A percentile compares a stretch with the other conserved stretches of the same genome.
Evolutionary conservation across 2,888 invertebrate genomes (phyloP).

Genomic region (Drosophila barbarae): DNA sequence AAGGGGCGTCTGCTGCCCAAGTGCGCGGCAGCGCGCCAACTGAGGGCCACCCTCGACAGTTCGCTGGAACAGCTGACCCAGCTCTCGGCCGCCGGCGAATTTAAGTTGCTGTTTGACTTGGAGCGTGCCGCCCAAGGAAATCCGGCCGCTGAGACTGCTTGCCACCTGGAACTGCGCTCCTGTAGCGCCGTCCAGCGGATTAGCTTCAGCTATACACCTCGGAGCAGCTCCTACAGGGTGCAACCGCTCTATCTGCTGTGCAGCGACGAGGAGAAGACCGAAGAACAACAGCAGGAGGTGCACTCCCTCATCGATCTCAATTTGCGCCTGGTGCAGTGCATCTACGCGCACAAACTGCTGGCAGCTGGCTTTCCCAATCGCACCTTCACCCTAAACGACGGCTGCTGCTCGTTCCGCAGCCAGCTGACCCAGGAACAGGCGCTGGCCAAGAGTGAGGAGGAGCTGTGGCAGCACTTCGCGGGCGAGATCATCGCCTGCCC

Average conservation of each 20-base stretch:
- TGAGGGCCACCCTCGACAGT: slow-evolving; percentile 50
- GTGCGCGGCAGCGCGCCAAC: slow-evolving; percentile 57
- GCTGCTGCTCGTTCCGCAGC: slow-evolving; percentile 88
- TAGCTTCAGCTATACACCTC: slow-evolving; percentile 50
- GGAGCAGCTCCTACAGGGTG: slow-evolving; percentile 58
- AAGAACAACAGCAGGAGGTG: slow-evolving; percentile 79
- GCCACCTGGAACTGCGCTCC: slow-evolving; percentile 48
- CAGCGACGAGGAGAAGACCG: slow-evolving; percentile 81
- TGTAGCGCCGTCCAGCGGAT: slow-evolving; percentile 56
- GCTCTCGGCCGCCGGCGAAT: slow-evolving; percentile 65
- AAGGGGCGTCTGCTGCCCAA: slow-evolving; percentile 71
- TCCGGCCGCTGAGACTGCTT: slow-evolving; percentile 13
- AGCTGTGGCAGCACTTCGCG: slow-evolving; percentile 91
- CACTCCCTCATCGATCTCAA: slow-evolving; percentile 86
- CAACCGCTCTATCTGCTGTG: slow-evolving; percentile 91
- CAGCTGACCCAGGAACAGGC: slow-evolving; percentile 86
- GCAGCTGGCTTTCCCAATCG: slow-evolving; percentile 86
- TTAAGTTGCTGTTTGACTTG: slow-evolving; percentile 75
- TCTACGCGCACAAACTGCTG: slow-evolving; percentile 92
- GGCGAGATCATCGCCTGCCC: slow-evolving; percentile 89
- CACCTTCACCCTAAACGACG: slow-evolving; percentile 89
- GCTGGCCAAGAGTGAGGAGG: slow-evolving; percentile 86
- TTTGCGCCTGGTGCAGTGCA: slow-evolving; percentile 89
- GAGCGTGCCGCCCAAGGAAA: not conserved
- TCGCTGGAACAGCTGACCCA: slow-evolving; percentile 46